Percentiles rank a stretch among this genome's conserved stretches.
phyloP scores from a whole-genome alignment of 2,888 invertebrate species.

The Rhamphomyia laevipes region DNA sequence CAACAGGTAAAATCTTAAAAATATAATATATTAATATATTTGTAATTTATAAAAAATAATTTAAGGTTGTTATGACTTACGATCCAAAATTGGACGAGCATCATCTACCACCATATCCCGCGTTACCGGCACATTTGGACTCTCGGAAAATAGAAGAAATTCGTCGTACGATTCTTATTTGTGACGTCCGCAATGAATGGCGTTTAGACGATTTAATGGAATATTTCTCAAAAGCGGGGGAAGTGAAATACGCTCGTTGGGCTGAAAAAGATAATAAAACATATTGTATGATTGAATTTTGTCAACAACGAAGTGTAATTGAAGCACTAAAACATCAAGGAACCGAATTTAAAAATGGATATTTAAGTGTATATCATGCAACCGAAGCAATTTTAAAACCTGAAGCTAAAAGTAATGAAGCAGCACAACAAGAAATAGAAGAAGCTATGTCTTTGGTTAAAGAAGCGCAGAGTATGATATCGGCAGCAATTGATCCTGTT shows the following conservation, averaged over 20 bases:
- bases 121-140: constrained; percentile 77
- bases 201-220: constrained; percentile 78
- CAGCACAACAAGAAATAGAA: constrained; percentile 89
- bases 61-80: constrained; percentile 64
- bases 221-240: constrained; percentile 75
- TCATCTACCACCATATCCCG: constrained; percentile 83
- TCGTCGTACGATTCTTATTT: constrained; percentile 77
- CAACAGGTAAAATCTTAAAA: constrained; percentile 46
- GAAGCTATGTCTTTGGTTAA: constrained; percentile 95
- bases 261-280: constrained; percentile 71
- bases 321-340: constrained; percentile 80
- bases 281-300: constrained; percentile 85
- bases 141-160: constrained; percentile 90
- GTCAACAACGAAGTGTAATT: constrained; percentile 80
- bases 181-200: constrained; percentile 60
- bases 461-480: constrained; percentile 89
- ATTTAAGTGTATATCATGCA: constrained; percentile 69
- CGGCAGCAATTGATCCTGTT: constrained; percentile 86
- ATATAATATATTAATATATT: no score
- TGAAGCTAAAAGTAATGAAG: constrained; percentile 90
- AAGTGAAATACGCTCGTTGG: constrained; percentile 89
- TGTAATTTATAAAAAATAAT: constrained; percentile 14
- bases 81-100: constrained; percentile 78
- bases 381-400: constrained; percentile 86
- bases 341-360: constrained; percentile 57